Evolutionary conservation across 2,797 vertebrate genomes (phyloP).

Genomic region (Petrocephalus sullivani): DNA sequence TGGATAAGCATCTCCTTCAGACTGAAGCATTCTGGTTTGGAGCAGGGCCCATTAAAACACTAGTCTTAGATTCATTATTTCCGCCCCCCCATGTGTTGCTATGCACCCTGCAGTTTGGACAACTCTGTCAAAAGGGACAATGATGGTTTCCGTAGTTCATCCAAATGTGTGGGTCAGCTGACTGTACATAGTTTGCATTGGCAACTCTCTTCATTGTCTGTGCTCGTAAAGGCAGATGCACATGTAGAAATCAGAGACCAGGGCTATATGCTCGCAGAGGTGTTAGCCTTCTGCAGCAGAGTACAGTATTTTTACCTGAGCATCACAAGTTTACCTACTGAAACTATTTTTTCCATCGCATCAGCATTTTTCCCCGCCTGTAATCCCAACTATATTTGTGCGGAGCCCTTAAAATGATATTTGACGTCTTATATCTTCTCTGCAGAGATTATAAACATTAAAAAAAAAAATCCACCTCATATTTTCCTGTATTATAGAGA

Average conservation of each 20-base stretch:
- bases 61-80: background rate
- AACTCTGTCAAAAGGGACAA: background rate
- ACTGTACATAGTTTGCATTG: background rate
- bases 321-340: background rate
- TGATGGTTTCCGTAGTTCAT: background rate
- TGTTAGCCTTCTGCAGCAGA: background rate
- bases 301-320: background rate
- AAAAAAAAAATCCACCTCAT: background rate
- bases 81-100: background rate
- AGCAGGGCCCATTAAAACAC: background rate
- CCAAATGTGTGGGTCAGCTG: background rate
- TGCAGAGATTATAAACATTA: conserved; percentile 5
- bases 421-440: conserved; percentile 10
- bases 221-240: background rate
- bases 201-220: background rate
- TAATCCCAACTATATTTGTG: conserved; percentile 12
- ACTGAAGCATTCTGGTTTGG: background rate
- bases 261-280: background rate
- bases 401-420: conserved; percentile 11
- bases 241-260: background rate
- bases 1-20: background rate
- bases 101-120: background rate
- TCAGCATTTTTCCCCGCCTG: background rate
- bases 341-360: conserved; percentile 7
- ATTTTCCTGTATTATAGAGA: conserved; percentile 12